Evolutionary conservation across 1,140 invertebrate species (phyloP).

Genomic region (Batillaria attramentaria): DNA sequence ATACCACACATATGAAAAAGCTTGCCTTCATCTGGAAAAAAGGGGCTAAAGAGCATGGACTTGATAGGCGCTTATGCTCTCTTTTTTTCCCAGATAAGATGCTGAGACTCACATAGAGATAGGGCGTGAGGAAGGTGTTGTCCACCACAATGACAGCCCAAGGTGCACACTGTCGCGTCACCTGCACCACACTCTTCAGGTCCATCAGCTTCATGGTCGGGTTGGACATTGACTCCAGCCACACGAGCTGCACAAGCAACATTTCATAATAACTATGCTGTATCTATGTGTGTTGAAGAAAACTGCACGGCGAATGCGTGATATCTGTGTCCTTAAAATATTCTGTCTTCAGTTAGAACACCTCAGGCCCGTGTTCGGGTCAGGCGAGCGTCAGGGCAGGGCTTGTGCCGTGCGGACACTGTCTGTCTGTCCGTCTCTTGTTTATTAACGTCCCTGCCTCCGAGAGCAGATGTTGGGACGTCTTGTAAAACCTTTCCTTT

Average conservation of each 20-base stretch:
- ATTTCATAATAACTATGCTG: neutral
- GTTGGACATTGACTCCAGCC: constrained; percentile 24
- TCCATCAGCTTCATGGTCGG: constrained; percentile 16
- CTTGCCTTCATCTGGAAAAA: neutral
- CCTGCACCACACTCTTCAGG: neutral
- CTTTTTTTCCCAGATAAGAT: too few relatives aligned
- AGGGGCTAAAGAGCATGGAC: neutral
- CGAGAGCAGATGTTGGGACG: too few relatives aligned
- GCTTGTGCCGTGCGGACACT: too few relatives aligned
- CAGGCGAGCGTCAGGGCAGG: too few relatives aligned
- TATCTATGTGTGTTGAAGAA: neutral
- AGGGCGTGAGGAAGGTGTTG: constrained; percentile 32
- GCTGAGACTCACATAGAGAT: constrained; percentile 3
- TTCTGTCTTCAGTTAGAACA: too few relatives aligned
- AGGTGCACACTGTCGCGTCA: constrained; percentile 1
- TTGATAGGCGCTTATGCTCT: neutral
- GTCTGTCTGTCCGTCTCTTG: too few relatives aligned
- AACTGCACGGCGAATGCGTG: neutral
- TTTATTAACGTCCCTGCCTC: too few relatives aligned
- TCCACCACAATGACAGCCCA: constrained; percentile 11
- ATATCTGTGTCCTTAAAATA: neutral
- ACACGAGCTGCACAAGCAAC: neutral
- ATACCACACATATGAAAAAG: too few relatives aligned
- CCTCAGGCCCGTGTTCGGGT: too few relatives aligned
- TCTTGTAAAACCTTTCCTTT: too few relatives aligned